phyloP scores from a whole-genome alignment of 2,113 vertebrate genomes.

The Neotragus moschatus region DNA sequence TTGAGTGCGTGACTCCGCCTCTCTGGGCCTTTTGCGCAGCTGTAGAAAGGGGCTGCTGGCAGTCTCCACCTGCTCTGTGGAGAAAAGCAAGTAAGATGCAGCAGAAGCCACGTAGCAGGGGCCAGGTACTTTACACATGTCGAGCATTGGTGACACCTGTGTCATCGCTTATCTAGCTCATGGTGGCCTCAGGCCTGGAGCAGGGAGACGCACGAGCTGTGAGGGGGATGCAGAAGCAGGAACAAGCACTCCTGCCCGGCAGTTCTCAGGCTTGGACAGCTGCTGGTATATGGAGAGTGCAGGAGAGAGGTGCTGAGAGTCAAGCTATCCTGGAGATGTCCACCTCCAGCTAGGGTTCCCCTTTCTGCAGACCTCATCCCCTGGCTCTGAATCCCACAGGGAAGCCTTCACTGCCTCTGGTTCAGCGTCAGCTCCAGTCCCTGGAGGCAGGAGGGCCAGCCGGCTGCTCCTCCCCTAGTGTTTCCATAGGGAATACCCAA shows the following conservation, averaged over 20 bases:
- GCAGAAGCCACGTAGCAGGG: not conserved
- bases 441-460: not conserved
- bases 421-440: not conserved
- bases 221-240: not conserved
- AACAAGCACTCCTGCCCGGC: not conserved
- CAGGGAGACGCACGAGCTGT: not conserved
- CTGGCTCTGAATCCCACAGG: not conserved
- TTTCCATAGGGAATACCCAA: not conserved
- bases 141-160: not conserved
- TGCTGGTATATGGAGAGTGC: not conserved
- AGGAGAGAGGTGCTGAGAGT: not conserved
- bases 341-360: not conserved
- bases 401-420: not conserved
- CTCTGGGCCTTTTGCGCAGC: not conserved
- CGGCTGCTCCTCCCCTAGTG: accelerated
- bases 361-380: not conserved
- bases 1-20: accelerated
- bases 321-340: not conserved
- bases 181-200: not conserved
- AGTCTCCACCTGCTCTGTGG: not conserved
- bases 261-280: not conserved
- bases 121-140: accelerated
- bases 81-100: not conserved
- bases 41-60: not conserved
- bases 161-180: not conserved